Evolutionary conservation across 2,888 invertebrate species (phyloP), one percentile per base, ranked within the genome.

Genomic region (Netelia melanura): DNA sequence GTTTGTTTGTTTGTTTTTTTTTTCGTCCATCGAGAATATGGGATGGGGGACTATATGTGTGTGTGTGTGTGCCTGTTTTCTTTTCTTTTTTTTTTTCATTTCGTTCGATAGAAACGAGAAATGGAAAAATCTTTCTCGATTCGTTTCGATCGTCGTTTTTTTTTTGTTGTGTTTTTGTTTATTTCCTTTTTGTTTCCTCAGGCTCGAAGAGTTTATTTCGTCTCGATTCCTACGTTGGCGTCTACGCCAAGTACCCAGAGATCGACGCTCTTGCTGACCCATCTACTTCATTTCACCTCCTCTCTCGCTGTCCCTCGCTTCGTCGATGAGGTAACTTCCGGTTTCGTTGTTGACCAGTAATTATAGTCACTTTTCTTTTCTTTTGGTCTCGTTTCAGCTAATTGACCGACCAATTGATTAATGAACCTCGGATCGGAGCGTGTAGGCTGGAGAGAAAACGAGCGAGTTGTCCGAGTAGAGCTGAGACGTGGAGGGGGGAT

Each of bases 391-490:
- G 86, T 87, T 87, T 86, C 87, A 88, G 88, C 90, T 88, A 91
- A 25, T 67, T 89, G 89, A 90, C 90, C 89, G 68, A 89, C 87
- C 91, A 91, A 92, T 91, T 91, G 89, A 90, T 90, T 89, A 91
- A 92, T 91, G 89, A 90, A 89, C 79, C 70, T 86, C 83, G 30
- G 30, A 25, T 64, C 17, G 48, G 44, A 67, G 38, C 14, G 56
- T 65, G 74, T 44, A 25, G 65, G 21, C 10, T 58, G 70, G 48
- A 38, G 82, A 56, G 74, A 72, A 72, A 72, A 81, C 76, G 70
- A 68, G 67, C 78, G 74, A 79, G 79, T 83, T 81, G 81, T 30
- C 30, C 30, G 54, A 77, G 64, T 52, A 30, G 14, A 38, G 43
- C 43, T 67, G 52, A 52, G 5, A 5, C 30, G 11, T 14, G 3